A percentile compares a stretch with the other conserved stretches of the same genome.
These are phyloP conservation scores for Drosophila baimaii DNA, from an alignment of 1,140 invertebrate genomes.

Conservation along the genomic window DNA sequence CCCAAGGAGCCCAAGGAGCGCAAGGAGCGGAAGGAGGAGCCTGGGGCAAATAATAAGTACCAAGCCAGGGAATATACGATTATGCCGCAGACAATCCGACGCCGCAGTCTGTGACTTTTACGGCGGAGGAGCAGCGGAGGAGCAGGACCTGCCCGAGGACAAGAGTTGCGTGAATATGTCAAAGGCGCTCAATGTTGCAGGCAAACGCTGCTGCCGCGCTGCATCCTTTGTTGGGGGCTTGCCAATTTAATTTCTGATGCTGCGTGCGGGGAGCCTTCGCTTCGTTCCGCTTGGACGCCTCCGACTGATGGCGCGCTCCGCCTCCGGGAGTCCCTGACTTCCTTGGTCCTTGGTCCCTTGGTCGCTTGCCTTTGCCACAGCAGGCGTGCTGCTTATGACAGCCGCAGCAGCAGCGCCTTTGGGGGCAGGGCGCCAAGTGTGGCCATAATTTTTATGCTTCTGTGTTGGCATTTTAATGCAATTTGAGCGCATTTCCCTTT, in stretches of 20 bases:
- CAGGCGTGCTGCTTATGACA: constrained; percentile 80
- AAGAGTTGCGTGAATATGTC: constrained; percentile 78
- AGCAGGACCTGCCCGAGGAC: constrained; percentile 50
- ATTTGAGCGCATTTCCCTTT: constrained; percentile 82
- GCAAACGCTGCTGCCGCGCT: constrained; percentile 34
- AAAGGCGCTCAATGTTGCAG: constrained; percentile 81
- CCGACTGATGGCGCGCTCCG: constrained; percentile 60
- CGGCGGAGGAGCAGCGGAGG: constrained; percentile 5
- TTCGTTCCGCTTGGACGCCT: constrained; percentile 83
- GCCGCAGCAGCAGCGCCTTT: constrained; percentile 28
- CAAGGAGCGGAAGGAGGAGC: no score
- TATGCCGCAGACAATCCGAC: constrained; percentile 77
- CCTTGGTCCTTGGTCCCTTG: constrained; percentile 23
- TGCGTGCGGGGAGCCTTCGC: constrained; percentile 74
- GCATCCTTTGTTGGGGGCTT: constrained; percentile 71
- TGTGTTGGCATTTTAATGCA: constrained; percentile 82
- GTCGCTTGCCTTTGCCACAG: constrained; percentile 48
- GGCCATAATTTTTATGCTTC: constrained; percentile 81
- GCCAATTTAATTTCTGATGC: constrained; percentile 82
- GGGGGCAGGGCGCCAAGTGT: constrained; percentile 62
- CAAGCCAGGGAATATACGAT: constrained; percentile 75
- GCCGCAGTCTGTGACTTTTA: constrained; percentile 43
- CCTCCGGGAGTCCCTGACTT: constrained; percentile 18
- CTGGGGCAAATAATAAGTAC: constrained; percentile 74
- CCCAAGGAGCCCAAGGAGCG: constrained; percentile 33